Conservation (phyloP, 2,888 invertebrate species). For the Tenthredo mesomela region DNA sequence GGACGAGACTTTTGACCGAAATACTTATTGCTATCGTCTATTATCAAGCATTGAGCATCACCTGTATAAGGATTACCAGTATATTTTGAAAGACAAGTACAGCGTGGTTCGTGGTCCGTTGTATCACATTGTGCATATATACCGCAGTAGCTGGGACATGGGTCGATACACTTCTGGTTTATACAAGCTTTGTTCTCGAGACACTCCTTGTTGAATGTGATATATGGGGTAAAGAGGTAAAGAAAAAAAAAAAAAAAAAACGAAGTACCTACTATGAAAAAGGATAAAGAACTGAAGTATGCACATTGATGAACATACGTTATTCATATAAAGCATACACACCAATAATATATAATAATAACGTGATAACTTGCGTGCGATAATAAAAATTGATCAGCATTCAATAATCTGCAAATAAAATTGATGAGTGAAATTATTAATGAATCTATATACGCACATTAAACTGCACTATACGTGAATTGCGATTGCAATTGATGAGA, state of each 20-base stretch:
- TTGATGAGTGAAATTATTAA: background rate
- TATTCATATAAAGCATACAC: background rate
- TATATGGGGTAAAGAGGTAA: background rate
- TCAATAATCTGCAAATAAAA: background rate
- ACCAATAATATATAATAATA: background rate
- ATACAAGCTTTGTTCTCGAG: constrained; percentile 86
- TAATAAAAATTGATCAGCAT: background rate
- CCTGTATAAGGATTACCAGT: constrained; percentile 90
- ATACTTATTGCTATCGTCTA: background rate
- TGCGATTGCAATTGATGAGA: constrained; percentile 85
- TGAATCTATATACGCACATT: constrained; percentile 79
- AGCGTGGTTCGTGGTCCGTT: constrained; percentile 88
- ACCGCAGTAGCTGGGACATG: constrained; percentile 89
- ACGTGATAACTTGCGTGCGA: background rate
- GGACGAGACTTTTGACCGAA: too few species aligned
- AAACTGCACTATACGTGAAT: constrained; percentile 81
- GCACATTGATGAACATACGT: background rate
- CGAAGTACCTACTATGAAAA: background rate
- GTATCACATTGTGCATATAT: constrained; percentile 88
- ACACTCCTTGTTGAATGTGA: constrained; percentile 87
- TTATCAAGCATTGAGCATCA: constrained; percentile 79
- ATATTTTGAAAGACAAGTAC: constrained; percentile 87
- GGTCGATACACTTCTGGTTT: constrained; percentile 89
- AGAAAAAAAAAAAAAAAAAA: constrained; percentile 24
- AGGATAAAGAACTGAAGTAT: background rate